Evolutionary conservation across 2,888 invertebrate genomes (phyloP), one percentile per base, ranked within the genome.

Genomic region (Orthonychiurus folsomi): DNA sequence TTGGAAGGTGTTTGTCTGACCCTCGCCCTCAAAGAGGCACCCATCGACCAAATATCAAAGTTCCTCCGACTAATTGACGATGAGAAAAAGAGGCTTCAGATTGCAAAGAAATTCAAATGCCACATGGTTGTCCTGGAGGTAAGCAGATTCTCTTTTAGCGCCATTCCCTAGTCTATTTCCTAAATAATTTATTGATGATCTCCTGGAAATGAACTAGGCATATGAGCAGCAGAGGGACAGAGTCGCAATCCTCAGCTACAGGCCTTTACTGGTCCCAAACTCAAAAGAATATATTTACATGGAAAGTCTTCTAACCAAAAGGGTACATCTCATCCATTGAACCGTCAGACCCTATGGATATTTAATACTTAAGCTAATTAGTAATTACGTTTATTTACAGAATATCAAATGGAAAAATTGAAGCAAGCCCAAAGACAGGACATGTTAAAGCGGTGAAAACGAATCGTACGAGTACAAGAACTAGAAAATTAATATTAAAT

Each of bases 201-300:
- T 57, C n/a, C n/a, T n/a, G n/a, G n/a, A n/a, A n/a, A n/a, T n/a
- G n/a, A n/a, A n/a, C n/a, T 60, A 79, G 80, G 76, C 77, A 54
- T 75, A 76, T 47, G 80, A 82, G 0, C 80, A 81, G 50, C 84
- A 85, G 75, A 84, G 83, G 64, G 86, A 87, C 75, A 78, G 85
- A 50, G 73, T 78, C 0, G 80, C 83, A 0, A 77, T 87, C 3
- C 78, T 83, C 2, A 82, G 82, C 68, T 86, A 86, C 73, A 84
- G 84, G 75, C 81, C 81, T 72, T 80, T 81, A 2, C 76, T 86
- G 1, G 80, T 80, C 59, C 81, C 83, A 0, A 83, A 85, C 67
- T 83, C 85, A 0, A 86, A 88, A 71, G 86, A 87, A 73, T 85
- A 85, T 71, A 84, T 86, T 71, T 81, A 86, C 64, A 86, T 87